Evolutionary conservation across 1,140 invertebrate species (phyloP), one percentile per base, ranked within the genome.

Genomic region (Andricus grossulariae): DNA sequence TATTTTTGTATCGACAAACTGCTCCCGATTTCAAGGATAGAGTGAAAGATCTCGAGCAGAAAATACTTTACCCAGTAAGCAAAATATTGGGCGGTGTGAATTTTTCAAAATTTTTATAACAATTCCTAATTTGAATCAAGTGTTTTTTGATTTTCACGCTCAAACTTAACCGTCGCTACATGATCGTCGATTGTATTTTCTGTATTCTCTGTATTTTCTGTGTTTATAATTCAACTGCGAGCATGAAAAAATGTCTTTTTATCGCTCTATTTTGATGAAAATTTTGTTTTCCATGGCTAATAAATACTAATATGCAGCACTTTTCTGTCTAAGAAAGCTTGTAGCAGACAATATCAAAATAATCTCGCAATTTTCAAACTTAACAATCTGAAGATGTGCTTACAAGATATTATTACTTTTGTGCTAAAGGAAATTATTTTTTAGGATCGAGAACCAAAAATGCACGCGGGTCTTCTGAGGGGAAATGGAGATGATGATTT

Each of bases 51-150:
- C 91, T 97, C 84, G 96, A 96, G 89, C 92, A 93, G 90, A 95
- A 96, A 92, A 93, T 94, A 78, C 92, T 95, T 71, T 93, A 95
- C 88, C 94, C 94, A 88, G 95, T 95, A 95, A 95, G 95, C 90
- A 75, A 72, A 72, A 71, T 72, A 15, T 73, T 55, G 71, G 39
- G 71, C 51, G 49, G 60, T 74, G 55, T 32, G 21, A 78, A 71
- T n/a, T 72, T 50, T 72, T 74, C 49, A 78, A 74, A 12, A 73
- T 51, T 78, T 78, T 73, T 66, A 72, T 78, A 78, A 78, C 74
- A 66, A 12, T 39, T 39, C 16, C 16, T 66, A 16, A 66, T 15
- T 19, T 55, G 6, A 55, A 32, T 66, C 7, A 18, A 18, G n/a
- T 54, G n/a, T 54, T 54, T 10, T 18, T 54, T 18, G 52, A 54